Percentiles rank a stretch among this genome's conserved stretches.
Conservation (phyloP, 2,113 vertebrate species). For the Cranoglanis bouderius region DNA sequence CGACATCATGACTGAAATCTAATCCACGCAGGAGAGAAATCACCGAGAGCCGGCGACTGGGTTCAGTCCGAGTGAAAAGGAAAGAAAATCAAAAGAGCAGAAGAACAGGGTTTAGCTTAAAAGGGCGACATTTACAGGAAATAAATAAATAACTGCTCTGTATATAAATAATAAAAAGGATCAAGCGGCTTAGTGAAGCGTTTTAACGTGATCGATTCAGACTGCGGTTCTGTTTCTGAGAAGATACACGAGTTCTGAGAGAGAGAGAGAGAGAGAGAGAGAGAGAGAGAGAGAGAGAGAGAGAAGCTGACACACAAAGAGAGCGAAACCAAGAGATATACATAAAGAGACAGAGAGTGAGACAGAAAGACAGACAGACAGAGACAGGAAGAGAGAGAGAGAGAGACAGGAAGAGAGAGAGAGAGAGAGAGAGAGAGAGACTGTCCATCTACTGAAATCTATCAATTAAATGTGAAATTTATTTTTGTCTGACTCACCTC, state of each 20-base stretch:
- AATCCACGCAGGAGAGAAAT: not conserved
- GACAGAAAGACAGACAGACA: not conserved
- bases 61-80: not conserved
- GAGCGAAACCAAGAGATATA: not conserved
- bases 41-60: not conserved
- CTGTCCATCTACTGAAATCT: not conserved
- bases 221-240: constrained; percentile 51
- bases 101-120: constrained; percentile 61
- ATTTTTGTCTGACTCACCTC: too few species aligned
- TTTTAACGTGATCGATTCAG: constrained; percentile 55
- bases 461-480: not conserved
- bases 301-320: not conserved
- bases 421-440: not conserved
- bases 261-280: constrained; percentile 29
- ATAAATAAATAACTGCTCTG: constrained; percentile 43
- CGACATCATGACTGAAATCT: not conserved
- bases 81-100: constrained; percentile 48
- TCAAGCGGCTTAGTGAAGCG: constrained; percentile 41
- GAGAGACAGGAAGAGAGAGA: not conserved
- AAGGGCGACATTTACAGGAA: constrained; percentile 56
- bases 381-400: not conserved
- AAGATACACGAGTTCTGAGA: constrained; percentile 36
- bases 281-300: constrained; percentile 10
- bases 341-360: not conserved
- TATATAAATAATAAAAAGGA: constrained; percentile 59